Conservation (phyloP, 2,888 invertebrate species). For the Nowickia ferox region DNA sequence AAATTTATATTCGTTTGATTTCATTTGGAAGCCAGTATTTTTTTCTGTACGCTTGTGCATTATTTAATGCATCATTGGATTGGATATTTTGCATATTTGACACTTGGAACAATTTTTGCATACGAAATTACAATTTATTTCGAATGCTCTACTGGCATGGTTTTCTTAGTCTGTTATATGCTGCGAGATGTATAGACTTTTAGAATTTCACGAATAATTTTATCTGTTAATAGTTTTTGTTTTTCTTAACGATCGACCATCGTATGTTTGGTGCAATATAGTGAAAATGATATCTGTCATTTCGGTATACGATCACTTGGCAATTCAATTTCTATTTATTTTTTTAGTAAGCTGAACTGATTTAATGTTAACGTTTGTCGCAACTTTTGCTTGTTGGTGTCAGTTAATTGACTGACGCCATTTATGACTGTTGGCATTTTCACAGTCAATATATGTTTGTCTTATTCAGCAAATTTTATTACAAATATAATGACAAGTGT, state of each 20-base stretch:
- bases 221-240: too few species aligned
- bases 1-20: slow-evolving; percentile 50
- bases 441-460: slow-evolving; percentile 52
- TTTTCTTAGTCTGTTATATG: neutral
- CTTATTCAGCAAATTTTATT: slow-evolving; percentile 10
- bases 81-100: slow-evolving; percentile 47
- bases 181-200: too few species aligned
- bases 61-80: slow-evolving; percentile 16
- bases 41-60: neutral
- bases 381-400: slow-evolving; percentile 25
- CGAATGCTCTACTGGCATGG: slow-evolving; percentile 37
- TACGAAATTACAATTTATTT: slow-evolving; percentile 47
- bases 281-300: slow-evolving; percentile 29
- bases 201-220: too few species aligned
- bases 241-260: too few species aligned
- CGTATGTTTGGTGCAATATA: neutral
- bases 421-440: slow-evolving; percentile 64
- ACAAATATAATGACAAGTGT: too few species aligned
- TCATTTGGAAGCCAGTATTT: slow-evolving; percentile 27
- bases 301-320: slow-evolving; percentile 21
- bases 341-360: neutral
- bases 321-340: slow-evolving; percentile 15
- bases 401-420: slow-evolving; percentile 68
- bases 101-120: slow-evolving; percentile 43
- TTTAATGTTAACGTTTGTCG: slow-evolving; percentile 4